Evolutionary conservation across 2,113 vertebrate species (phyloP), one percentile per base, ranked within the genome.

Genomic region (Desmodus rotundus): DNA sequence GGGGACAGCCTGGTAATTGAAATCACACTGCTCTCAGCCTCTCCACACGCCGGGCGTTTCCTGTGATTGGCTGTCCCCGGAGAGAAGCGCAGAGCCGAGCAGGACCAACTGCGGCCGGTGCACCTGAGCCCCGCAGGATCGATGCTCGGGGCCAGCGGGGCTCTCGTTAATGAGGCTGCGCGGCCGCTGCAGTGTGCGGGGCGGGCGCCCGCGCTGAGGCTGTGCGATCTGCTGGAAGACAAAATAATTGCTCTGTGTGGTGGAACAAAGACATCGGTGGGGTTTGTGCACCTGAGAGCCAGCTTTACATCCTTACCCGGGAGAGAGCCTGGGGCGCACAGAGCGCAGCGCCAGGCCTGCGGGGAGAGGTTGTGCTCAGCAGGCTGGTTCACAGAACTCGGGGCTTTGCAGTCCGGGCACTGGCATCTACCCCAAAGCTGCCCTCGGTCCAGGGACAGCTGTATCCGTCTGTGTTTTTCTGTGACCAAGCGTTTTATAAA

Each of bases 141-240:
- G 98, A 98, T 98, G 98, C 98, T 94, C 96, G 87, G 97, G 93
- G 96, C 96, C 98, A 99, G 98, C 98, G 76, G 98, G 98, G 95
- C 97, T 98, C 98, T 90, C 77, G 86, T 97, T 99, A 99, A 99
- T 98, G 98, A 99, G 98, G 98, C 97, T 68, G 0, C 92, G 97
- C 98, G 97, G 97, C 97, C 84, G 24, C 56, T 65, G 96, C 98
- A 98, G 98, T 47, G 50, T 97, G 97, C 96, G 97, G 98, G 97
- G 45, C 97, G 24, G 93, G 96, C 24, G 97, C 91, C 98, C 82
- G 78, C 36, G 91, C 72, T 43, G 89, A 96, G 96, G 93, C 87
- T 94, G 93, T 87, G 0, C 47, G 45, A 76, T 38, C 97, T 7
- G 94, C 96, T 92, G 97, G 81, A 95, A 98, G 97, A 91, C 97